These are phyloP conservation scores for Myioborus miniatus DNA, from an alignment of 2,797 vertebrate species.

Conservation along the genomic window DNA sequence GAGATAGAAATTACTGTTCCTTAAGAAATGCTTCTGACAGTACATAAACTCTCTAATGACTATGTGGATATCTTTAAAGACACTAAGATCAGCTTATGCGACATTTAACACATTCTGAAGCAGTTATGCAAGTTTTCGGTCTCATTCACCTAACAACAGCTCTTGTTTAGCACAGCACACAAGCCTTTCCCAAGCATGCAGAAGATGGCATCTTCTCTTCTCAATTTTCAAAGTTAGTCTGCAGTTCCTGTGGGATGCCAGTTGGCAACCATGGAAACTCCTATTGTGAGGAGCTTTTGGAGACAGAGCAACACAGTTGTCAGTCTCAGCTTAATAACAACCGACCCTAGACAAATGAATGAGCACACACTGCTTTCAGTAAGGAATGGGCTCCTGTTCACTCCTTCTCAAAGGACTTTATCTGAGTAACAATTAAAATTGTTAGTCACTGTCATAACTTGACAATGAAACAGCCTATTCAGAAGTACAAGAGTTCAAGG, in stretches of 20 bases:
- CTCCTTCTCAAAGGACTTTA: background rate
- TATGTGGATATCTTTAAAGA: background rate
- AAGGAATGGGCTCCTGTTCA: slow-evolving; percentile 10
- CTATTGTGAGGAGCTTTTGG: slow-evolving; percentile 13
- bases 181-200: background rate
- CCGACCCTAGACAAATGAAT: background rate
- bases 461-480: background rate
- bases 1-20: background rate
- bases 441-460: background rate
- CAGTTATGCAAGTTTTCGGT: background rate
- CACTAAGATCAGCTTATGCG: background rate
- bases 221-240: background rate
- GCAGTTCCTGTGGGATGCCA: background rate
- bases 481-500: background rate
- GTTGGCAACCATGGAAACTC: slow-evolving; percentile 29
- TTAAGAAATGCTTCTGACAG: background rate
- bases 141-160: background rate
- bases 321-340: slow-evolving; percentile 25
- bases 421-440: slow-evolving; percentile 29
- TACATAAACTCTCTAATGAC: background rate
- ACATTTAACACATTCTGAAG: background rate
- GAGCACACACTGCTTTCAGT: background rate
- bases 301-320: background rate
- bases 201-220: background rate
- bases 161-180: background rate